Percentiles rank a stretch among this genome's conserved stretches.
Evolutionary conservation across 2,888 invertebrate species (phyloP).

Genomic region (Sericinus montela): DNA sequence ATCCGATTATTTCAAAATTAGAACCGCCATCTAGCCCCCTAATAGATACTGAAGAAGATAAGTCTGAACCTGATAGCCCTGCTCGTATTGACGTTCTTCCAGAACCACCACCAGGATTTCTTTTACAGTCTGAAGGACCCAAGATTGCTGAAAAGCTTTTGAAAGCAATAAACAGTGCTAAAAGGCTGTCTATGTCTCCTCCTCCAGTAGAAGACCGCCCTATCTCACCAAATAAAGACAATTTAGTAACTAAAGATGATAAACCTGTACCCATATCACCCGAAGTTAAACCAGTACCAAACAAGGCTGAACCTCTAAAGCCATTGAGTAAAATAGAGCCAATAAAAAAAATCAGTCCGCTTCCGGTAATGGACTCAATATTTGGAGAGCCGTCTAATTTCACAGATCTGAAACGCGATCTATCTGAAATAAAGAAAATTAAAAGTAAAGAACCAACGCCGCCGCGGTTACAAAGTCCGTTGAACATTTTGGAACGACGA

Average conservation of each 20-base stretch:
- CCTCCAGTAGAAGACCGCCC: conserved; percentile 54
- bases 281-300: conserved; percentile 41
- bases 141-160: conserved; percentile 82
- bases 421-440: conserved; percentile 52
- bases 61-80: conserved; percentile 72
- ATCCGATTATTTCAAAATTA: conserved; percentile 39
- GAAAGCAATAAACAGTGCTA: conserved; percentile 80
- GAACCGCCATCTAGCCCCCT: conserved; percentile 64
- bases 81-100: conserved; percentile 71
- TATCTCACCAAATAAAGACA: conserved; percentile 52
- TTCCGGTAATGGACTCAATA: conserved; percentile 48
- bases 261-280: conserved; percentile 30
- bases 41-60: conserved; percentile 69
- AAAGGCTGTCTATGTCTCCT: conserved; percentile 69
- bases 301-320: conserved; percentile 42
- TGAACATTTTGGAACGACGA: conserved; percentile 59
- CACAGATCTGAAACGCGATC: conserved; percentile 52
- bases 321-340: conserved; percentile 42
- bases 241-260: conserved; percentile 29
- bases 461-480: conserved; percentile 58
- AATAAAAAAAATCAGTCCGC: conserved; percentile 43
- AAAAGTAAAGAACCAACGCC: conserved; percentile 54
- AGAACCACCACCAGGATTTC: conserved; percentile 68
- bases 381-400: conserved; percentile 64
- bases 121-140: conserved; percentile 71